Evolutionary conservation across 2,797 vertebrate genomes (phyloP).

Genomic region (Propithecus perrieri): DNA sequence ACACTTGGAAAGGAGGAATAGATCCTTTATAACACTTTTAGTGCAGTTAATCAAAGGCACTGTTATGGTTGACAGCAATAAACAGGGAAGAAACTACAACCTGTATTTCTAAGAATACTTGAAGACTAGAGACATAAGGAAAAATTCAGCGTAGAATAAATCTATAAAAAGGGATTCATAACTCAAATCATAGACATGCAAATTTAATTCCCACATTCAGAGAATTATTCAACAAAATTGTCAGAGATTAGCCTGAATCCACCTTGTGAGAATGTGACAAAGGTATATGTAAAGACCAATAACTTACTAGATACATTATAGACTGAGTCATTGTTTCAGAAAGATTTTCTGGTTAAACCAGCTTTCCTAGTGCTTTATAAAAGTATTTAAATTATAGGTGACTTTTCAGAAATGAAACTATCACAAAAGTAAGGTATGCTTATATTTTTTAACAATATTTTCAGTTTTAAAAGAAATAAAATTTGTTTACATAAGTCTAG

Average conservation of each 20-base stretch:
- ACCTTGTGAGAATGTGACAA: background rate
- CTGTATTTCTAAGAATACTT: background rate
- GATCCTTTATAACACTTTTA: background rate
- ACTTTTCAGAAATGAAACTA: conserved; percentile 1
- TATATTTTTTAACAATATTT: background rate
- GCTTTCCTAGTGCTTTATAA: background rate
- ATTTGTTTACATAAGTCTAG: background rate
- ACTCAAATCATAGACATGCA: background rate
- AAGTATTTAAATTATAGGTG: background rate
- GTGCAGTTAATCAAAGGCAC: conserved; percentile 1
- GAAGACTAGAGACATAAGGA: background rate
- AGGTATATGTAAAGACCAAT: background rate
- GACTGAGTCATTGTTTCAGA: background rate
- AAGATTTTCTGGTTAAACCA: background rate
- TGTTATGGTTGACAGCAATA: background rate
- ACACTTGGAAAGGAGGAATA: conserved; percentile 33
- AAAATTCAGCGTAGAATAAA: background rate
- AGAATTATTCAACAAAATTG: conserved; percentile 17
- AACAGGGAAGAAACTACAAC: background rate
- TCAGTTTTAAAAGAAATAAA: background rate
- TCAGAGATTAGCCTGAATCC: background rate
- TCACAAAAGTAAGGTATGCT: background rate
- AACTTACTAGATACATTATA: background rate
- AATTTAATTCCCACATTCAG: conserved; percentile 10
- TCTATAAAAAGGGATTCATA: background rate